A percentile compares a stretch with the other conserved stretches of the same genome.
Conservation (phyloP, 2,797 vertebrate genomes). For the Clarias fuscus region DNA sequence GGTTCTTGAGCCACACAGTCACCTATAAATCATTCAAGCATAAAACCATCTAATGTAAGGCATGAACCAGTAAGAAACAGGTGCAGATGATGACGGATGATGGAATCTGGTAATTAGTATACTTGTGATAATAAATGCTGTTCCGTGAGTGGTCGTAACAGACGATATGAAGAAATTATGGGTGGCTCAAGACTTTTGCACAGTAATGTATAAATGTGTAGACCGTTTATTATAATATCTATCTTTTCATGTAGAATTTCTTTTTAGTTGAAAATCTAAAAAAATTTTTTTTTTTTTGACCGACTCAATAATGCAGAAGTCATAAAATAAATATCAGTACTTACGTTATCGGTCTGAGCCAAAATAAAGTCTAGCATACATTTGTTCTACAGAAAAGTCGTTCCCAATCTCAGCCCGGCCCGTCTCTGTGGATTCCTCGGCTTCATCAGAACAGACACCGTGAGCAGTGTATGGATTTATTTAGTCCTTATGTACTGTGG, state of each 20-base stretch:
- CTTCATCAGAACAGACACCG: slow-evolving; percentile 32
- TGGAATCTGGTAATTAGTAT: too few species aligned
- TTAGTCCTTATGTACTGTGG: slow-evolving; percentile 58
- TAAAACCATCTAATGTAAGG: too few species aligned
- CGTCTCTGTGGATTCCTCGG: slow-evolving; percentile 43
- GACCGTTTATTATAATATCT: background rate
- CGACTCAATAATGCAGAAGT: background rate
- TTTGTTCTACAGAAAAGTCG: slow-evolving; percentile 43
- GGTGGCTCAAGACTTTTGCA: too few species aligned
- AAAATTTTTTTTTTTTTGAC: background rate
- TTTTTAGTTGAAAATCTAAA: background rate
- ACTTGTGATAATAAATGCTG: too few species aligned
- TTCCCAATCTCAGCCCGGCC: slow-evolving; percentile 27
- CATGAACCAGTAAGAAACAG: too few species aligned
- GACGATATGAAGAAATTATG: too few species aligned
- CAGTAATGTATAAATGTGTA: too few species aligned
- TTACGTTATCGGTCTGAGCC: background rate
- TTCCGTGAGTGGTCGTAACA: too few species aligned
- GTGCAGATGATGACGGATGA: too few species aligned
- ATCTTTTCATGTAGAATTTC: background rate
- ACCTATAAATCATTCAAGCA: too few species aligned
- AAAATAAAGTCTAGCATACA: slow-evolving; percentile 37
- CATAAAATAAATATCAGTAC: background rate
- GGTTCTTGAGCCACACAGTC: too few species aligned
- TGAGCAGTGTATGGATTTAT: slow-evolving; percentile 57